Percentiles rank a stretch among this genome's conserved stretches.
Conservation (phyloP, 2,113 vertebrate genomes). For the Psilopsiagon aurifrons region DNA sequence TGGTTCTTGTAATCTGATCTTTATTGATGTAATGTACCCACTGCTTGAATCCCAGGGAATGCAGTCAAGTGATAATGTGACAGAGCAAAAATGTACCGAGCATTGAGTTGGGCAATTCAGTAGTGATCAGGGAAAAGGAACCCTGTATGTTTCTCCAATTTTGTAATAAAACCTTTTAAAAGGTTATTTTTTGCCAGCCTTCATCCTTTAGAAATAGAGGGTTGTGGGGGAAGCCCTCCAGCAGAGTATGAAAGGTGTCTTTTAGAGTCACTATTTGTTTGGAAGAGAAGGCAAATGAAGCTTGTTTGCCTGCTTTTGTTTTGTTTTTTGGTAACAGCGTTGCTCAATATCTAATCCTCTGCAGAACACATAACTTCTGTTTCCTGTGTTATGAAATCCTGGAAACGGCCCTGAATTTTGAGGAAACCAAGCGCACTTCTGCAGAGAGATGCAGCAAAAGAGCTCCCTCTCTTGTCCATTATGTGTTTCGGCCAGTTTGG, state of each 20-base stretch:
- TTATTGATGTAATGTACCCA: accelerated
- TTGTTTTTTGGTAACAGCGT: background rate
- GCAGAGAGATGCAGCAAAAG: slow-evolving; percentile 54
- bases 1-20: background rate
- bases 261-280: background rate
- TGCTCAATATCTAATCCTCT: slow-evolving; percentile 73
- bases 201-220: background rate
- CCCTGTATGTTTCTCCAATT: background rate
- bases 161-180: background rate
- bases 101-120: background rate
- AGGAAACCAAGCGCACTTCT: background rate
- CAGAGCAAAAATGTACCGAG: accelerated
- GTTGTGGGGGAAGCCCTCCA: background rate
- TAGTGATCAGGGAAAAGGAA: background rate
- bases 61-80: accelerated
- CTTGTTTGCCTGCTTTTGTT: background rate
- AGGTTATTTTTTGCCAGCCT: accelerated
- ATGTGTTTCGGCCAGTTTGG: background rate
- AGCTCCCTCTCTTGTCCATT: slow-evolving; percentile 77
- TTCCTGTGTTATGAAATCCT: slow-evolving; percentile 81
- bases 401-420: slow-evolving; percentile 51
- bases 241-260: background rate
- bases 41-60: background rate
- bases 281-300: background rate
- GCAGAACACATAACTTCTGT: slow-evolving; percentile 54